phyloP scores from a whole-genome alignment of 2,888 invertebrate genomes.

The Troides helena region DNA sequence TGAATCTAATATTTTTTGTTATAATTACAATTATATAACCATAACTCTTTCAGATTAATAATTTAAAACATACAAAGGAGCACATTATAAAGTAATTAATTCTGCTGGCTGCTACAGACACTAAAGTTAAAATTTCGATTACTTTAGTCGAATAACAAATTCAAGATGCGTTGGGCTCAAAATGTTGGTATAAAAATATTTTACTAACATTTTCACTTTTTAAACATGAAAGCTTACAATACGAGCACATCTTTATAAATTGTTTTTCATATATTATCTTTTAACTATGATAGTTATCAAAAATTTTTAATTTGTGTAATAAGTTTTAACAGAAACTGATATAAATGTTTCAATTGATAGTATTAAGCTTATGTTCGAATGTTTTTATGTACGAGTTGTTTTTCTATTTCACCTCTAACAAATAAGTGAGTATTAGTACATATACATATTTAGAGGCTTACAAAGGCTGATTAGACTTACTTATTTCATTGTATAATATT shows the following conservation, averaged over 20 bases:
- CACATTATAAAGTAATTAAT: no score
- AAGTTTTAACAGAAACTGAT: neutral
- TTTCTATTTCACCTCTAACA: neutral
- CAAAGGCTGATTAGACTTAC: conserved; percentile 57
- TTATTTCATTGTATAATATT: conserved; percentile 27
- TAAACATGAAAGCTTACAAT: no score
- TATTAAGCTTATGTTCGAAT: neutral
- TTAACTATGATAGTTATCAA: neutral
- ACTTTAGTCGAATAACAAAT: neutral
- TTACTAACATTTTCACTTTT: no score
- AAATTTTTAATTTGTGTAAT: neutral
- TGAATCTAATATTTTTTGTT: neutral
- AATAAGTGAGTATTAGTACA: neutral
- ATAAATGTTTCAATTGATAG: neutral
- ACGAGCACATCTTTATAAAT: no score
- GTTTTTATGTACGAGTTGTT: neutral
- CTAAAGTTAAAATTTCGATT: neutral
- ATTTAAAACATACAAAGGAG: neutral
- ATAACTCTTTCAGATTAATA: neutral
- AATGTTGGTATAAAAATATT: neutral
- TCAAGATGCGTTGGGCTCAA: no score
- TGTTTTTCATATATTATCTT: neutral
- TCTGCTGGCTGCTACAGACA: neutral
- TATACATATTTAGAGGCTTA: conserved; percentile 41
- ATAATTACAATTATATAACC: neutral